phyloP scores from a whole-genome alignment of 2,113 vertebrate species.

The Pachycephala philippinensis region DNA sequence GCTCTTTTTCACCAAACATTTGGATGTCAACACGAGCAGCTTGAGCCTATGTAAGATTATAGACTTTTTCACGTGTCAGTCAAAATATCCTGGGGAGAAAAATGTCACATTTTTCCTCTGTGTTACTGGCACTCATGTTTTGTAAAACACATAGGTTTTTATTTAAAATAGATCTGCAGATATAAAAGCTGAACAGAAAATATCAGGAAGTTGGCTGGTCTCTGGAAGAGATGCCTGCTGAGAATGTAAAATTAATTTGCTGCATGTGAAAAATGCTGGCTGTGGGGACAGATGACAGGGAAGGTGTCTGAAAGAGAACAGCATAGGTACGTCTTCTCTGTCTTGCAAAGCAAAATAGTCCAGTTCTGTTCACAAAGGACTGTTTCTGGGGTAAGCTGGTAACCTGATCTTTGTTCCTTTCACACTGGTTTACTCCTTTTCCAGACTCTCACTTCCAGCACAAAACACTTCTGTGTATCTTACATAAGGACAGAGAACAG shows the following conservation, averaged over 20 bases:
- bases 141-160: conserved; percentile 58
- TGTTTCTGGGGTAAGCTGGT: background rate
- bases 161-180: conserved; percentile 58
- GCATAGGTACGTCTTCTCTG: background rate
- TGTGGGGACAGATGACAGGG: conserved; percentile 41
- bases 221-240: conserved; percentile 42
- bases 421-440: background rate
- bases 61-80: conserved; percentile 63
- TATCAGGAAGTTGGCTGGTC: conserved; percentile 49
- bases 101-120: conserved; percentile 59
- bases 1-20: conserved; percentile 41
- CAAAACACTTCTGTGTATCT: background rate
- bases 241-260: conserved; percentile 56
- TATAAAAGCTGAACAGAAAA: conserved; percentile 44
- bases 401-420: background rate
- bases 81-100: conserved; percentile 64
- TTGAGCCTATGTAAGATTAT: conserved; percentile 60
- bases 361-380: background rate
- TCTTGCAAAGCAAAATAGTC: background rate
- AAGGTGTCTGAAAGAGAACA: conserved; percentile 15
- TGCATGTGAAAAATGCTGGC: conserved; percentile 43
- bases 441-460: background rate
- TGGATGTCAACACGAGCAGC: conserved; percentile 58
- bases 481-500: background rate
- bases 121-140: conserved; percentile 51